Evolutionary conservation across 1,140 invertebrate species (phyloP).

Genomic region (Oncopodura yosiiana): DNA sequence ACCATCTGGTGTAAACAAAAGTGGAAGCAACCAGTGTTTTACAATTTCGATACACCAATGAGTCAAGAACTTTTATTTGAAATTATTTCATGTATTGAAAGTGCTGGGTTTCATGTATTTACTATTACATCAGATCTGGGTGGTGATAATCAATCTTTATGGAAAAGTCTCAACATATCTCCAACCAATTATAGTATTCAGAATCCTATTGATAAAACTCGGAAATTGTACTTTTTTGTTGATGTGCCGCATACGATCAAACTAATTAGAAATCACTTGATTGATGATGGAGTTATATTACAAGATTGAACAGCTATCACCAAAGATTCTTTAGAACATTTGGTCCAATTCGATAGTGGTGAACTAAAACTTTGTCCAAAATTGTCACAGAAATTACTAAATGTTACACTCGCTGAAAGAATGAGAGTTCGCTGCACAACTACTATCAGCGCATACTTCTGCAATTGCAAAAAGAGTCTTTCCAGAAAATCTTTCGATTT

Average conservation of each 20-base stretch:
- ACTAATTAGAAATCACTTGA: conserved; percentile 27
- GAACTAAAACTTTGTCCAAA: conserved; percentile 18
- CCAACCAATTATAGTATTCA: background rate
- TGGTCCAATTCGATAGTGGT: background rate
- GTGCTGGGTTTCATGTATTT: conserved; percentile 4
- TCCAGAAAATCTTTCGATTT: background rate
- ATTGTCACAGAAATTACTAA: conserved; percentile 6
- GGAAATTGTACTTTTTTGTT: conserved; percentile 26
- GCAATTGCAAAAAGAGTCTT: background rate
- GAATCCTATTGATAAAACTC: conserved; percentile 13
- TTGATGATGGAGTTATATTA: conserved; percentile 28
- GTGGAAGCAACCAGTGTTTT: conserved; percentile 38
- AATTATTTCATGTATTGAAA: conserved; percentile 11
- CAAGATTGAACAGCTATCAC: conserved; percentile 8
- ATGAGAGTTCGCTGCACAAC: conserved; percentile 17
- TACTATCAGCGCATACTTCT: conserved; percentile 3
- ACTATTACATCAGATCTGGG: conserved; percentile 14
- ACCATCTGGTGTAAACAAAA: too few relatives aligned
- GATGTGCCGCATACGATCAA: conserved; percentile 33
- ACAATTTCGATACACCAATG: conserved; percentile 36
- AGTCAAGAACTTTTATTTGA: conserved; percentile 19
- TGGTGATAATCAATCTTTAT: conserved; percentile 6
- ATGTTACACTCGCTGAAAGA: conserved; percentile 6
- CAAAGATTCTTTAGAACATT: conserved; percentile 5
- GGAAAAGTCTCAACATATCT: conserved; percentile 13